Base-by-base conservation (phyloP, 92 coral and sea anemone genomes). In the Heteractis magnifica region DNA sequence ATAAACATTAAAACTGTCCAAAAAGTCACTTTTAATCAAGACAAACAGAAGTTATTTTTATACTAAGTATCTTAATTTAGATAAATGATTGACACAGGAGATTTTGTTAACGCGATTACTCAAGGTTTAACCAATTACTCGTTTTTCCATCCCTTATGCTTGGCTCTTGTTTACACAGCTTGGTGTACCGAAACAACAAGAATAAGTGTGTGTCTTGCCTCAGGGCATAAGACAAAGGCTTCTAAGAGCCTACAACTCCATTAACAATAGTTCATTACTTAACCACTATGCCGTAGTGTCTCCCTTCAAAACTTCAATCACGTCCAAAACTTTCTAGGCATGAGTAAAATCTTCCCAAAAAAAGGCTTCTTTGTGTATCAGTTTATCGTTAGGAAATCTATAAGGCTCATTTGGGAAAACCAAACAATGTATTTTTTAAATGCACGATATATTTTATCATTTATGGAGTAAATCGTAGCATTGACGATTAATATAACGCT, bases 111-210 rank as follows among this genome's bases (percentile, higher is more conserved):
- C 73, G 23, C 10, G 20, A 68, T 68, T 8, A 68, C 73, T 68
- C 11, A 26, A 62, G 23, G 20, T 62, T 62, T 62, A 21, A 23
- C 73, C 73, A 26, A 20, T 68, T 68, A 68, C 9, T 23, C 12
- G 26, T 18, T 23, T 11, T 20, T 26, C 73, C 49, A 3, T 68
- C 73, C 73, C 49, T 12, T 68, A 68, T 68, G 20, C 10, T 23
- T 68, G 23, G 12, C 49, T 7, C 23, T 21, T 68, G 73, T 68
- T 68, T 68, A 68, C 73, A 68, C 73, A 68, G 73, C 73, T 68
- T 68, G 58, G 73, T 20, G 26, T 1, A 68, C 73, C 23, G 49
- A 21, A 68, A 15, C 50, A 21, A 48, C 8, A 68, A 8, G 73
- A 20, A 26, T 20, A 48, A 20, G 23, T 20, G 44, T 10, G 10